These are phyloP conservation scores for Macrobrachium nipponense DNA, from an alignment of 1,140 invertebrate genomes.

Conservation along the genomic window DNA sequence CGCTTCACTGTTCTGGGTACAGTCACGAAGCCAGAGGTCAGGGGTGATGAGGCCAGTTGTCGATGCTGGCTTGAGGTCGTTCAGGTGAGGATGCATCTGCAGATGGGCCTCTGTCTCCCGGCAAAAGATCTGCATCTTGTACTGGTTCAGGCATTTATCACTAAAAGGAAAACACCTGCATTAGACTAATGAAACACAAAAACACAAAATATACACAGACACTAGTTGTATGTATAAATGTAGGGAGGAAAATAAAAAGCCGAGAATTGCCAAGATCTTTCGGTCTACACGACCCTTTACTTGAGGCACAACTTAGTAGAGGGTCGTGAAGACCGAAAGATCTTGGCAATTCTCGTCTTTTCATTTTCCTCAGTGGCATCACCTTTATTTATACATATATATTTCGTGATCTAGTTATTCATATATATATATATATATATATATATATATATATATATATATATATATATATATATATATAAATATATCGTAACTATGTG, in stretches of 20 bases:
- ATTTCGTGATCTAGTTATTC: too few species aligned
- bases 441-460: constrained; percentile 15
- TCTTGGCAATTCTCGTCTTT: too few species aligned
- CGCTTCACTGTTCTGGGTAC: constrained; percentile 76
- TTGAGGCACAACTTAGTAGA: too few species aligned
- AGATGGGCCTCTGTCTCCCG: constrained; percentile 89
- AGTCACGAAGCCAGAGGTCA: constrained; percentile 87
- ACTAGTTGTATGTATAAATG: not conserved
- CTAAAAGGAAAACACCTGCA: constrained; percentile 74
- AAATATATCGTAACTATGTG: not conserved
- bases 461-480: constrained; percentile 21
- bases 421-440: constrained; percentile 25
- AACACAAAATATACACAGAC: not conserved
- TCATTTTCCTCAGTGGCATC: too few species aligned
- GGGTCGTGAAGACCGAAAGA: too few species aligned
- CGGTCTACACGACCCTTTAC: too few species aligned
- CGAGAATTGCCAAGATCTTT: too few species aligned
- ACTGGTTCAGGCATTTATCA: constrained; percentile 93
- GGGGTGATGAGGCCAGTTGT: constrained; percentile 69
- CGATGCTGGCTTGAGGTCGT: constrained; percentile 52
- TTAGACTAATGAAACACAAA: not conserved
- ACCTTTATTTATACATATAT: constrained; percentile 21
- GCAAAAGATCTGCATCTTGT: constrained; percentile 96
- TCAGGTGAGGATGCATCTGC: constrained; percentile 75
- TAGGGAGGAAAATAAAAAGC: too few species aligned